A percentile compares a stretch with the other conserved stretches of the same genome.
Evolutionary conservation across 1,140 invertebrate genomes (phyloP).

Genomic region (Thalassaphorura encarpata): DNA sequence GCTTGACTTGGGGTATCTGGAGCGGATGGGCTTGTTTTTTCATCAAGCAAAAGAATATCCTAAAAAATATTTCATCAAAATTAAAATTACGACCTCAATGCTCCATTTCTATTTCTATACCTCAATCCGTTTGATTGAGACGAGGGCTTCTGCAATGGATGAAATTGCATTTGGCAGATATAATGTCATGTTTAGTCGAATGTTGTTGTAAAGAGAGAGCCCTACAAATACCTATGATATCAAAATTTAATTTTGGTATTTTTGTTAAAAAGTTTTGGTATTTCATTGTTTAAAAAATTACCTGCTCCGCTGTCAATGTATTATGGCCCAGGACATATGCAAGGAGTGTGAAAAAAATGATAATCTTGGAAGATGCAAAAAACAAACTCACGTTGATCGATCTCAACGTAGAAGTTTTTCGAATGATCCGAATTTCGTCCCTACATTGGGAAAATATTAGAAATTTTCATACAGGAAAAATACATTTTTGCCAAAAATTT

Average conservation of each 20-base stretch:
- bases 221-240: conserved; percentile 38
- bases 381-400: conserved; percentile 40
- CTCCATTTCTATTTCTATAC: conserved; percentile 1
- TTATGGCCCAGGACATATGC: conserved; percentile 37
- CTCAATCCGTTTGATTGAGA: conserved; percentile 54
- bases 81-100: not conserved
- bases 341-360: conserved; percentile 42
- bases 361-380: conserved; percentile 39
- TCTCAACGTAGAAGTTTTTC: conserved; percentile 38
- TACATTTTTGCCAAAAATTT: not conserved
- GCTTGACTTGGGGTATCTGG: not conserved
- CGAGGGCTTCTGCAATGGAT: conserved; percentile 53
- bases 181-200: conserved; percentile 36
- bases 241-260: no score
- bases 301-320: conserved; percentile 38
- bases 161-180: conserved; percentile 42
- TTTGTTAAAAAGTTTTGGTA: no score
- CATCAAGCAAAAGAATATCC: conserved; percentile 26
- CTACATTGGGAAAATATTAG: conserved; percentile 30
- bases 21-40: conserved; percentile 5
- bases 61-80: conserved; percentile 1
- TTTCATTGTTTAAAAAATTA: conserved; percentile 22
- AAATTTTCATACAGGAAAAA: no score
- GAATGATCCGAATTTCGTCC: conserved; percentile 38
- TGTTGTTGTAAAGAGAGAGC: conserved; percentile 39